phyloP scores from a whole-genome alignment of 2,888 invertebrate species.

The Caprella mutica region DNA sequence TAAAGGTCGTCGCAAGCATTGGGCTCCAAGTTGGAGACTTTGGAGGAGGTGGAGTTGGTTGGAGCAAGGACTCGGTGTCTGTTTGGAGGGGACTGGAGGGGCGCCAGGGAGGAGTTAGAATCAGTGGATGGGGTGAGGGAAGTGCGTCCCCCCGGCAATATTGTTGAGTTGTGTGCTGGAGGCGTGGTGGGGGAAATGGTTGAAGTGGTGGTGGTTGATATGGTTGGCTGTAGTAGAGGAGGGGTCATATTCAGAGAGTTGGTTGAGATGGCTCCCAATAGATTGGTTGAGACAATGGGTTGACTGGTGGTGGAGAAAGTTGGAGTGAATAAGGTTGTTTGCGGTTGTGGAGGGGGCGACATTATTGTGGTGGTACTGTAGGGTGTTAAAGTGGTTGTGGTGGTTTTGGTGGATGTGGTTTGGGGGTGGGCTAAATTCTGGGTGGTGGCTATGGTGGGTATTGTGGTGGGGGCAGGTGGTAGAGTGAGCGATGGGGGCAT shows the following conservation, averaged over 20 bases:
- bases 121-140: slow-evolving; percentile 9
- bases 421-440: background rate
- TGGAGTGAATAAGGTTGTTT: slow-evolving; percentile 5
- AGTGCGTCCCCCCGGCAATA: background rate
- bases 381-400: slow-evolving; percentile 7
- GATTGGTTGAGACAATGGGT: slow-evolving; percentile 4
- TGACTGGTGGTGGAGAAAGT: background rate
- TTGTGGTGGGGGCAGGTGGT: slow-evolving; percentile 13
- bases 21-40: slow-evolving; percentile 1
- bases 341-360: slow-evolving; percentile 1
- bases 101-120: background rate
- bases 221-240: background rate
- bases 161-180: slow-evolving; percentile 12
- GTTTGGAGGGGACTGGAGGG: background rate
- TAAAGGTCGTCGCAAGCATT: background rate
- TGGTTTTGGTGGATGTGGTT: slow-evolving; percentile 3
- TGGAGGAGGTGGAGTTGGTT: background rate
- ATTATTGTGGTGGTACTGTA: slow-evolving; percentile 6
- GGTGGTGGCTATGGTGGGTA: slow-evolving; percentile 5
- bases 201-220: background rate
- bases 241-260: slow-evolving; percentile 2
- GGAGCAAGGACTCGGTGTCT: background rate
- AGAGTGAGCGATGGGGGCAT: slow-evolving; percentile 14
- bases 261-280: background rate
- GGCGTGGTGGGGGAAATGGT: slow-evolving; percentile 1